Base-by-base conservation (phyloP, 2,888 invertebrate genomes). In the Drosophila setosimentum region DNA sequence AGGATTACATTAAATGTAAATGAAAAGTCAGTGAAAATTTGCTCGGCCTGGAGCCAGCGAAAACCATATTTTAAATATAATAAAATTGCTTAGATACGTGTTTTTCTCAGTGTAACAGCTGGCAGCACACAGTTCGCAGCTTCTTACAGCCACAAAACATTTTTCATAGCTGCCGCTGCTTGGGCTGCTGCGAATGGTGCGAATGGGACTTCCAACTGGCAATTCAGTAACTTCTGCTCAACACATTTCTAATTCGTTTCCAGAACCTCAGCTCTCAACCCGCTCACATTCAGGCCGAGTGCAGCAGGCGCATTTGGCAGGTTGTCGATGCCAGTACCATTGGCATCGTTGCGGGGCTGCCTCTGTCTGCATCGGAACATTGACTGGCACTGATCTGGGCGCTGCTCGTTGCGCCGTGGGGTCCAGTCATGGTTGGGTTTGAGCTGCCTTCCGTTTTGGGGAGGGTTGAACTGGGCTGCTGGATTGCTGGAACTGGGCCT, bases 211-310 rank as follows among this genome's bases (percentile, higher is more conserved):
- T 61, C 83, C 83, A 78, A 76, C 83, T 83, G 83, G 78, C 87
- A 69, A 79, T 73, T 80, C 78, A 80, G 83, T 80, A 87, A 89
- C 90, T 87, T 88, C 83, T 87, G 90, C 88, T 87, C 88, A 78
- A 87, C 82, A 84, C 89, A 89, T 83, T 88, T 87, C 88, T 88
- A 88, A 87, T 89, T 88, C 88, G 78, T 83, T 87, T 82, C 73
- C 64, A n/a, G n/a, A n/a, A n/a, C n/a, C 66, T 42, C 55, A 51
- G 35, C 30, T 24, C 11, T 6, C 10, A 24, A 18, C 54, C 24
- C 33, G 54, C 18, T 6, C 24, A n/a, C 27, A 53, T 29, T n/a
- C 58, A 27, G 21, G 16, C 30, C 37, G 54, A 61, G 35, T 67
- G 68, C 80, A 74, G 66, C 42, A 37, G 49, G 54, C 70, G 63